Evolutionary conservation across 2,797 vertebrate species (phyloP).

Genomic region (Sebastes wilsoni): DNA sequence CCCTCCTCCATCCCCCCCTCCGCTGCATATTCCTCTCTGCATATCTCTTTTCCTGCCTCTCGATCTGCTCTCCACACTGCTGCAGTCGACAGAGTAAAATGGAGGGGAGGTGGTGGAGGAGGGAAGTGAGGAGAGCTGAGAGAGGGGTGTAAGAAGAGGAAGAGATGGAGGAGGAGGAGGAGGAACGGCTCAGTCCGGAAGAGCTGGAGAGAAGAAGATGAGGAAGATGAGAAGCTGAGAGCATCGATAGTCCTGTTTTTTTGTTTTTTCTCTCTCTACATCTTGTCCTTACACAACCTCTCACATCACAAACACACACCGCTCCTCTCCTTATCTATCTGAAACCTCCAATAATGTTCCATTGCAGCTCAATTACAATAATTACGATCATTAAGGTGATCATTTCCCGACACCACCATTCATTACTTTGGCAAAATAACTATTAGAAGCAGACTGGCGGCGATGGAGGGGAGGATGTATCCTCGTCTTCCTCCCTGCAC

Average conservation of each 20-base stretch:
- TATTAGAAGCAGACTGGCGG: slow-evolving; percentile 34
- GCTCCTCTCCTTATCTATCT: slow-evolving; percentile 22
- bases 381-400: slow-evolving; percentile 68
- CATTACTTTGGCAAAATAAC: slow-evolving; percentile 58
- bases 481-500: not conserved
- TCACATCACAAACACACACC: slow-evolving; percentile 10
- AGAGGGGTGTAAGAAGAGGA: slow-evolving; percentile 27
- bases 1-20: not conserved
- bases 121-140: slow-evolving; percentile 15
- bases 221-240: slow-evolving; percentile 9
- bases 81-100: slow-evolving; percentile 60
- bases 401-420: slow-evolving; percentile 46
- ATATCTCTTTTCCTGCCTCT: slow-evolving; percentile 14
- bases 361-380: slow-evolving; percentile 64
- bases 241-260: not conserved
- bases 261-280: not conserved
- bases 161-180: slow-evolving; percentile 1
- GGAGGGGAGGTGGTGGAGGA: not conserved
- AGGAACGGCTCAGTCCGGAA: slow-evolving; percentile 14
- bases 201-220: slow-evolving; percentile 30
- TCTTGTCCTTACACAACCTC: slow-evolving; percentile 18
- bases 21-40: slow-evolving; percentile 18
- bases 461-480: not conserved
- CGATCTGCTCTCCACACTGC: slow-evolving; percentile 52
- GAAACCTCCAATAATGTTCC: slow-evolving; percentile 38